phyloP scores from a whole-genome alignment of 1,140 invertebrate genomes.

The Anastrepha ludens region DNA sequence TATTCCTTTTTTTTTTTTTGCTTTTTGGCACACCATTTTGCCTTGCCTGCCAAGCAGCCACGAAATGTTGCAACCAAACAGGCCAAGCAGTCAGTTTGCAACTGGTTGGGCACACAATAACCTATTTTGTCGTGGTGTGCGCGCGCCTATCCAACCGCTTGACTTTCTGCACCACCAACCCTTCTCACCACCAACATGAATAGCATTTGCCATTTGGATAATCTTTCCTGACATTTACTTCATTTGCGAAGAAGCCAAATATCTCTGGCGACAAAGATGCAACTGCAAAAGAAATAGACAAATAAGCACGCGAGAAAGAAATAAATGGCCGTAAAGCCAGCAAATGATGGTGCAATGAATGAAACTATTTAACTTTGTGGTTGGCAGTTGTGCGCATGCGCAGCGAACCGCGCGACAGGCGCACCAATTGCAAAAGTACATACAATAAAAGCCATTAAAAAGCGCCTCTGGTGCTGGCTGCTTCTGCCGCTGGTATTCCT shows the following conservation, averaged over 20 bases:
- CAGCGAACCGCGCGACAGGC: neutral
- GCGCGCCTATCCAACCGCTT: neutral
- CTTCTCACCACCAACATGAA: constrained; percentile 5
- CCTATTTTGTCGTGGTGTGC: constrained; percentile 33
- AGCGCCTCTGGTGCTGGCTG: neutral
- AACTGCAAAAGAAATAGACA: constrained; percentile 36
- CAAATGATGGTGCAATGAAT: constrained; percentile 29
- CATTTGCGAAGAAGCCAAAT: neutral
- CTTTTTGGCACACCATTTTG: constrained; percentile 14
- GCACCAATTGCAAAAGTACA: constrained; percentile 11
- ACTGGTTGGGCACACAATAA: constrained; percentile 39
- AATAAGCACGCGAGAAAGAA: constrained; percentile 32
- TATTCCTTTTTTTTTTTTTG: neutral
- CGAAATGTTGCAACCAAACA: constrained; percentile 40
- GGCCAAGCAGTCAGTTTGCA: constrained; percentile 11
- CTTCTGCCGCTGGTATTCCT: neutral
- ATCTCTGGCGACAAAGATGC: constrained; percentile 40
- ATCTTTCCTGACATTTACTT: constrained; percentile 47
- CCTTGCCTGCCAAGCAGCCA: neutral
- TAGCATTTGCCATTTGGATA: constrained; percentile 44
- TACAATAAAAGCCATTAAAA: neutral
- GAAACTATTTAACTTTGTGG: constrained; percentile 13
- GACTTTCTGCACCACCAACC: neutral
- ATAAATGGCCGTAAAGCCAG: neutral
- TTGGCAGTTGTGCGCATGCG: constrained; percentile 32